Base-by-base conservation (phyloP, 2,888 invertebrate genomes). In the Drosophila melanosoma region DNA sequence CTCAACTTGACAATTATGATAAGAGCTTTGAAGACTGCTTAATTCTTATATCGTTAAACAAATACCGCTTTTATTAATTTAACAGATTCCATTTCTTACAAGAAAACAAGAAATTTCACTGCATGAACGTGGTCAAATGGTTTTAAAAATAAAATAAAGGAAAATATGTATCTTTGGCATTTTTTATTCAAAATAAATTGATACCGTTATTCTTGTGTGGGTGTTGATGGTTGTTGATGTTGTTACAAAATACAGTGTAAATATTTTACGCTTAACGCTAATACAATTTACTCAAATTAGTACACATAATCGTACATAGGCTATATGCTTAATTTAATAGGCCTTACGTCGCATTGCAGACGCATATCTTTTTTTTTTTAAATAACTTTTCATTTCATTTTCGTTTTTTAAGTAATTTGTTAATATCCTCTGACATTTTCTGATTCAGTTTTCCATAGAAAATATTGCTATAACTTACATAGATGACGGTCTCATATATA, bases 141-240 rank as follows among this genome's bases (percentile, higher is more conserved):
- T 0, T 40, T 29, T 29, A 32, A 20, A 56, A 23, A 6, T 23
- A 36, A 23, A 74, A 11, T 42, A 38, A 70, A 64, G 58, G 52
- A 59, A 56, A 15, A 15, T 42, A 23, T 73, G 33, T 86, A 86
- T 89, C 89, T 89, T 89, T 89, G 89, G 89, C 88, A 89, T 90
- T 89, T 90, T 89, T 89, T 88, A 89, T 90, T 90, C 79, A 87
- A 90, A 86, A 89, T 90, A 88, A 85, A 85, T 80, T 62, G 81
- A 87, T 85, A 87, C 82, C 85, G 75, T 84, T 85, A 66, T 67
- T 77, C 69, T 68, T 69, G 51, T 63, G 32, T 77, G 61, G 65
- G 33, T 67, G 53, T 71, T 60, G n/a, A 58, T 82, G 52, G 65
- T 66, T 67, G 52, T 62, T 65, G 48, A 56, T 75, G 40, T 79